Percentiles rank a stretch among this genome's conserved stretches.
Evolutionary conservation across 2,797 vertebrate species (phyloP).

Genomic region (Sibirionetta formosa): DNA sequence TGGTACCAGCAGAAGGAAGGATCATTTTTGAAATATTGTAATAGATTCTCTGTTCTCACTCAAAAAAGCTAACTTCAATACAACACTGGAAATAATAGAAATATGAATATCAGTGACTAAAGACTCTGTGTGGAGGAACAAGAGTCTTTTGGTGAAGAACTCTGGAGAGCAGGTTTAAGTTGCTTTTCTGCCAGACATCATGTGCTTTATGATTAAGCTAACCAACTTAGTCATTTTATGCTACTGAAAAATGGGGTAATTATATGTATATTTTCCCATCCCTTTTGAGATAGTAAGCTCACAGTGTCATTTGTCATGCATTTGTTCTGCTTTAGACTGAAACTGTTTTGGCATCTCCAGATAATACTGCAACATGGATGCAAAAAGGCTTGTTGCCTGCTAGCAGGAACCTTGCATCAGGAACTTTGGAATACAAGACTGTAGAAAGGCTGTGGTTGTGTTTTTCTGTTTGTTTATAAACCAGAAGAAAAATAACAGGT

Average conservation of each 20-base stretch:
- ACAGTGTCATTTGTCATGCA: background rate
- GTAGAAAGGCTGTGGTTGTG: background rate
- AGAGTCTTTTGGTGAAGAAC: background rate
- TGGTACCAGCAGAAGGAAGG: background rate
- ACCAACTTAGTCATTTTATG: background rate
- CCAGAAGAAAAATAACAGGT: background rate
- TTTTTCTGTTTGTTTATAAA: background rate
- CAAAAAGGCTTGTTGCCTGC: background rate
- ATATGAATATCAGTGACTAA: background rate
- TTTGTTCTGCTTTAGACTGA: background rate
- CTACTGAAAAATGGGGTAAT: background rate
- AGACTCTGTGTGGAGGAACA: background rate
- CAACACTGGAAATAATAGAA: background rate
- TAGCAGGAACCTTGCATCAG: background rate
- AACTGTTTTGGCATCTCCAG: background rate
- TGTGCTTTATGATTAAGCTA: background rate
- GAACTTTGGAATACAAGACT: background rate
- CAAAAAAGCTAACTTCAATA: background rate
- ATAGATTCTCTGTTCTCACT: background rate
- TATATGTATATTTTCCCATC: background rate
- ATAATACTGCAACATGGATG: background rate
- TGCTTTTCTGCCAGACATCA: background rate
- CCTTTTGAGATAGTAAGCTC: background rate
- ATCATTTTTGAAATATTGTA: background rate
- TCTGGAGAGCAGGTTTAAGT: background rate